Base-by-base conservation (phyloP, 2,797 vertebrate genomes). In the Sebastes paucispinis region DNA sequence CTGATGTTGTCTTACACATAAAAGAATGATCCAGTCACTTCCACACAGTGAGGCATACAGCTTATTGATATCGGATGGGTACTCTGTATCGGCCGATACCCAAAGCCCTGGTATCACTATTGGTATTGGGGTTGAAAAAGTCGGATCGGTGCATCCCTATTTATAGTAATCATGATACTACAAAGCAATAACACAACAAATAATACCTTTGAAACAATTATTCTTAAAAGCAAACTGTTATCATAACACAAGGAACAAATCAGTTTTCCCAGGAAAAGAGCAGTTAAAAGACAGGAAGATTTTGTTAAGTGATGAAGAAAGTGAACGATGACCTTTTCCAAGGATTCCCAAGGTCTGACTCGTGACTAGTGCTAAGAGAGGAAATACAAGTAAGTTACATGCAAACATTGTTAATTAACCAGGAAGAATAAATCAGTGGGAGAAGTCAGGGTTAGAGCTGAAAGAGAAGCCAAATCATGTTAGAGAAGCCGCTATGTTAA, bases 311-410 rank as follows among this genome's bases (percentile, higher is more conserved):
- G 47, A 70, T 64, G 36, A 74, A 65, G 22, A 75, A 78, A 66
- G 34, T 14, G 58, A 58, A 18, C 68, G 27, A 59, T 29, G 73
- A 73, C 31, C 5, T 18, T 50, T 75, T 68, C 43, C 22, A 69
- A 63, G 24, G 29, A 64, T 77, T 85, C 71, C 73, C 31, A 78
- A 71, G 34, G 87, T 90, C 55, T 22, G 31, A 52, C 39, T 65
- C 27, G 74, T 65, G 85, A 77, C 76, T 70, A 81, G 55, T 25
- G 84, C 75, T 78, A 59, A 79, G 66, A 90, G 78, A 84, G 91
- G 69, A 91, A 84, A 75, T 2, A 36, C 8, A 80, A 94, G 90
- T 87, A 79, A 81, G 93, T 94, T 90, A 87, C 96, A 95, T 97
- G 96, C 95, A n/a, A 89, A 87, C 90, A 84, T 24, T 73, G 79